These are phyloP conservation scores for Acipenser transmontanus DNA, from an alignment of 2,797 vertebrate genomes.

Conservation along the genomic window DNA sequence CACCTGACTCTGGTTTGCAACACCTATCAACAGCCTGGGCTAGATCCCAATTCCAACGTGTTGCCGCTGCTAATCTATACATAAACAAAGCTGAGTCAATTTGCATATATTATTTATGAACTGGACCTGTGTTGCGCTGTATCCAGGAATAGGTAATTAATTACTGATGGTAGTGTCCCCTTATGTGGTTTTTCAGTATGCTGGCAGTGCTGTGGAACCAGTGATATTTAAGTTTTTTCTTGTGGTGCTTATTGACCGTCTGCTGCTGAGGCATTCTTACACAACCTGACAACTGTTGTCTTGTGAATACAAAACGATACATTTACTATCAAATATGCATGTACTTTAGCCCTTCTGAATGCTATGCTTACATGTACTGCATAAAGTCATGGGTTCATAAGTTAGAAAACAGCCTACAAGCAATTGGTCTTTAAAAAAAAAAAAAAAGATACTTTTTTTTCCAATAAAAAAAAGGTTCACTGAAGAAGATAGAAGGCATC, in stretches of 20 bases:
- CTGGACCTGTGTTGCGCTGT: background rate
- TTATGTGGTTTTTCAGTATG: background rate
- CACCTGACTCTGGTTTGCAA: no score
- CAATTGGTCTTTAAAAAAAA: no score
- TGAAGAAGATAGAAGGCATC: no score
- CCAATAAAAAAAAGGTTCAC: no score
- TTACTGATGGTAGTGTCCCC: background rate
- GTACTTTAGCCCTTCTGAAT: background rate
- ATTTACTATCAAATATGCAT: constrained; percentile 28
- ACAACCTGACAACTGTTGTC: constrained; percentile 21
- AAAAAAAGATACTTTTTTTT: no score
- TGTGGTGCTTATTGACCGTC: constrained; percentile 21
- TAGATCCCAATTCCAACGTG: background rate
- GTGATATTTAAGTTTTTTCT: background rate
- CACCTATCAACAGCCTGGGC: no score
- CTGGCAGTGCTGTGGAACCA: background rate
- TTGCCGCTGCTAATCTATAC: background rate
- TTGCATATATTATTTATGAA: background rate
- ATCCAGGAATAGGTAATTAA: background rate
- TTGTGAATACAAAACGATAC: constrained; percentile 21
- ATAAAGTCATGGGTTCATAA: background rate
- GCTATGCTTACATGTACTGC: background rate
- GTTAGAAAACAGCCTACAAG: background rate
- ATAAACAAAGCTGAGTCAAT: background rate
- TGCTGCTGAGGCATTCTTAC: constrained; percentile 16